Percentiles rank a stretch among this genome's conserved stretches.
Evolutionary conservation across 2,888 invertebrate genomes (phyloP).

Genomic region (Andricus quercusramuli): DNA sequence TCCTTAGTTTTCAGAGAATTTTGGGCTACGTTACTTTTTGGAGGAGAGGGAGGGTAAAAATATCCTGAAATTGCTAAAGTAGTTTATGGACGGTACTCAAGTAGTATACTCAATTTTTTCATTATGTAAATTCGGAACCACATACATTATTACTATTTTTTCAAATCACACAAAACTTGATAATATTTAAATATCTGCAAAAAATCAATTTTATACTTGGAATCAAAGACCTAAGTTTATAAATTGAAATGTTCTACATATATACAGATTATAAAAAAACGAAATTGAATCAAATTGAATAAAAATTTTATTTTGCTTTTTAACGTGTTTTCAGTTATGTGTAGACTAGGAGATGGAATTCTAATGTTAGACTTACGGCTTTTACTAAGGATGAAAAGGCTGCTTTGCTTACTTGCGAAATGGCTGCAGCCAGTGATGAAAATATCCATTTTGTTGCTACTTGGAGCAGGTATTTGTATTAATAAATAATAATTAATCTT

Average conservation of each 20-base stretch:
- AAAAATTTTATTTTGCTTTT: neutral
- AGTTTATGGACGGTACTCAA: too few species aligned
- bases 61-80: too few species aligned
- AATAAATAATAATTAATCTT: neutral
- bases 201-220: too few species aligned
- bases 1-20: too few species aligned
- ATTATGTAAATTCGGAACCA: too few species aligned
- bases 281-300: neutral
- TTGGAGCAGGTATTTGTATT: constrained; percentile 58
- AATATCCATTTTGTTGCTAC: constrained; percentile 51
- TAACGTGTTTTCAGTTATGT: constrained; percentile 20
- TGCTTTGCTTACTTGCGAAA: constrained; percentile 45
- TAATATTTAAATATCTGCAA: too few species aligned
- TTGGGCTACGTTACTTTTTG: too few species aligned
- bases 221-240: too few species aligned
- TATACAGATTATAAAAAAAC: neutral
- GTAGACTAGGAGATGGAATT: constrained; percentile 41
- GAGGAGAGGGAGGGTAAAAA: too few species aligned
- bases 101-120: too few species aligned
- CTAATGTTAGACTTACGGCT: constrained; percentile 64
- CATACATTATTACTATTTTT: too few species aligned
- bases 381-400: constrained; percentile 52
- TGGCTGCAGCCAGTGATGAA: constrained; percentile 53
- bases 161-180: too few species aligned
- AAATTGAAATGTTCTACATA: neutral